These are phyloP conservation scores for Lepidochrysops patricia DNA, from an alignment of 2,888 invertebrate species.

Conservation along the genomic window DNA sequence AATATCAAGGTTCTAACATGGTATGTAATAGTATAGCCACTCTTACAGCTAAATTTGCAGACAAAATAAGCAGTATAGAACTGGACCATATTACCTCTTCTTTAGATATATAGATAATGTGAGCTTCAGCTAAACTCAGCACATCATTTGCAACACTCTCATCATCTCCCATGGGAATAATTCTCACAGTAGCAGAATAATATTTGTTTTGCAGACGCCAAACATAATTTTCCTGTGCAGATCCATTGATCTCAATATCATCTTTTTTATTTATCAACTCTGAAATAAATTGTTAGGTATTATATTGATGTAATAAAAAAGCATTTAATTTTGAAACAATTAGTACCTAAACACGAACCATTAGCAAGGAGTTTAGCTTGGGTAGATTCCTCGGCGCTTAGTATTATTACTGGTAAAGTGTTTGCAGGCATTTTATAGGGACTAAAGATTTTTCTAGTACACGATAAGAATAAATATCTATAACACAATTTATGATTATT, in stretches of 20 bases:
- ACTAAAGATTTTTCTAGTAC: not conserved
- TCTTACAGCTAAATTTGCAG: too few relatives aligned
- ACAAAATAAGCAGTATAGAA: too few relatives aligned
- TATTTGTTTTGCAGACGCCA: constrained; percentile 5
- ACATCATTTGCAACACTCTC: not conserved
- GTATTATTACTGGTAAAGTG: not conserved
- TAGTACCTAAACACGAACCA: not conserved
- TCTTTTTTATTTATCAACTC: not conserved
- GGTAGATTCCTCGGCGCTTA: not conserved
- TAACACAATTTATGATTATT: too few relatives aligned
- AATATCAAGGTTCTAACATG: too few relatives aligned
- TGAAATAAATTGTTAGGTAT: not conserved
- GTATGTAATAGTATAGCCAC: too few relatives aligned
- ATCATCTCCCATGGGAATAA: not conserved
- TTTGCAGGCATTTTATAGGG: not conserved
- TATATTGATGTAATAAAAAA: too few relatives aligned
- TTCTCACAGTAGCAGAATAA: not conserved
- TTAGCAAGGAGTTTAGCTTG: not conserved
- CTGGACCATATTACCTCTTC: constrained; percentile 8
- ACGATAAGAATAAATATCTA: not conserved
- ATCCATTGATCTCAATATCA: not conserved
- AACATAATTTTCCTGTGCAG: not conserved
- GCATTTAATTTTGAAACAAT: too few relatives aligned
- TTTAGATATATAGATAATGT: not conserved
- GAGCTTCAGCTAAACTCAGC: not conserved